These are phyloP conservation scores for Mormyrops boulengeri DNA, from an alignment of 2,797 vertebrate species.

Conservation along the genomic window DNA sequence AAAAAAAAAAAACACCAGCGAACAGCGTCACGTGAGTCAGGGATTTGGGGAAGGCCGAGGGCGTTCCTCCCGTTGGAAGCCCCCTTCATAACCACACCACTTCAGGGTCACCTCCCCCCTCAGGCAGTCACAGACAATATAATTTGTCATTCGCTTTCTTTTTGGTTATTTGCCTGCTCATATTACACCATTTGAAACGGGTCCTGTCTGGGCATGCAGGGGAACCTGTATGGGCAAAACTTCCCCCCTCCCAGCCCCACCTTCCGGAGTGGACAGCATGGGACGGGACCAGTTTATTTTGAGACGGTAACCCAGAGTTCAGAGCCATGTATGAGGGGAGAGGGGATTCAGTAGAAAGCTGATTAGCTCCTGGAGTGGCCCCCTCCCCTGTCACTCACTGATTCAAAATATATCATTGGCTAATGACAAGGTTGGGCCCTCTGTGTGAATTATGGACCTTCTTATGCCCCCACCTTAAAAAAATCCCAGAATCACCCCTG, in stretches of 20 bases:
- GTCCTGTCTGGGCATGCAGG: neutral
- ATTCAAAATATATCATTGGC: neutral
- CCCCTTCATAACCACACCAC: neutral
- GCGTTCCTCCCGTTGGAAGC: constrained; percentile 20
- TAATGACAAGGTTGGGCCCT: neutral
- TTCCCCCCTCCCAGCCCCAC: neutral
- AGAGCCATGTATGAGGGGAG: neutral
- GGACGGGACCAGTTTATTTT: neutral
- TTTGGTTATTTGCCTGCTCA: neutral
- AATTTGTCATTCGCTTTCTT: neutral
- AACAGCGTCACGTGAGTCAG: constrained; percentile 44
- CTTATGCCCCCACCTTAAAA: neutral
- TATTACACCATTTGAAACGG: neutral
- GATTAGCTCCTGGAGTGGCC: neutral
- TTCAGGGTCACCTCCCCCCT: neutral
- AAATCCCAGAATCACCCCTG: neutral
- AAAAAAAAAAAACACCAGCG: constrained; percentile 39
- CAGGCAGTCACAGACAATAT: neutral
- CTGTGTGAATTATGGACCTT: neutral
- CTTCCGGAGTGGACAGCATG: neutral
- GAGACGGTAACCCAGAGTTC: neutral
- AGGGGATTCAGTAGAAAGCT: neutral
- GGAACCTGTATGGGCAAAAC: neutral
- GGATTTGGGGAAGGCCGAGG: constrained; percentile 35
- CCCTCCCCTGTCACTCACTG: neutral